A percentile compares a stretch with the other conserved stretches of the same genome.
Evolutionary conservation across 1,140 invertebrate genomes (phyloP).

Genomic region (Drosophila athabasca): DNA sequence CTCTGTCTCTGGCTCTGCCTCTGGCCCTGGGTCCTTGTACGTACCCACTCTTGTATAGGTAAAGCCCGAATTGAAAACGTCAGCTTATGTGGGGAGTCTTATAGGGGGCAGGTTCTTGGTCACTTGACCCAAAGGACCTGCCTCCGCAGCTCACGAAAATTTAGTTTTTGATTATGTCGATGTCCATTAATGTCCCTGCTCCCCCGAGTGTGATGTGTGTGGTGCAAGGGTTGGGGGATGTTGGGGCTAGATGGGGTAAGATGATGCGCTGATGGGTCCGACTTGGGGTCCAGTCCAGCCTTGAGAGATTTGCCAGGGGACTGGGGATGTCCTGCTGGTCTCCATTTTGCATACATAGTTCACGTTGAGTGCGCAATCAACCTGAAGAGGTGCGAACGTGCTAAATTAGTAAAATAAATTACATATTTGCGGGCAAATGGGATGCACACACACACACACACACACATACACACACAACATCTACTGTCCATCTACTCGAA

Average conservation of each 20-base stretch:
- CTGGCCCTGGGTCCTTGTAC: conserved; percentile 48
- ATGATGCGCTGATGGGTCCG: conserved; percentile 28
- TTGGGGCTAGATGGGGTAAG: conserved; percentile 1
- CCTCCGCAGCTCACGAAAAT: conserved; percentile 47
- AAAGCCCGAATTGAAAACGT: conserved; percentile 53
- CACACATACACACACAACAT: conserved; percentile 15
- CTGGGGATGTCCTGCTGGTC: neutral
- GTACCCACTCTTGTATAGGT: no score
- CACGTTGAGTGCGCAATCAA: conserved; percentile 56
- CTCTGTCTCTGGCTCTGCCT: neutral
- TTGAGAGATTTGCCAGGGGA: no score
- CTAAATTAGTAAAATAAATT: conserved; percentile 81
- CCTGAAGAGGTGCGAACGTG: conserved; percentile 64
- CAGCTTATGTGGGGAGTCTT: conserved; percentile 50
- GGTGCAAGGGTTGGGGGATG: conserved; percentile 5
- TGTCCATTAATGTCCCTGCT: conserved; percentile 76
- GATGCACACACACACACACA: conserved; percentile 18
- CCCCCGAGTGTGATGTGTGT: conserved; percentile 51
- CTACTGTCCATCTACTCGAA: neutral
- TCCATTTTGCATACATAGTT: conserved; percentile 48
- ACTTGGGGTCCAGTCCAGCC: conserved; percentile 1
- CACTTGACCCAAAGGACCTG: conserved; percentile 55
- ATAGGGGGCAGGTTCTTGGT: conserved; percentile 11
- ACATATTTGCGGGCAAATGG: conserved; percentile 56
- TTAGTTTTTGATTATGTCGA: conserved; percentile 79